Base-by-base conservation (phyloP, 2,888 invertebrate genomes). In the Philaethria dido region DNA sequence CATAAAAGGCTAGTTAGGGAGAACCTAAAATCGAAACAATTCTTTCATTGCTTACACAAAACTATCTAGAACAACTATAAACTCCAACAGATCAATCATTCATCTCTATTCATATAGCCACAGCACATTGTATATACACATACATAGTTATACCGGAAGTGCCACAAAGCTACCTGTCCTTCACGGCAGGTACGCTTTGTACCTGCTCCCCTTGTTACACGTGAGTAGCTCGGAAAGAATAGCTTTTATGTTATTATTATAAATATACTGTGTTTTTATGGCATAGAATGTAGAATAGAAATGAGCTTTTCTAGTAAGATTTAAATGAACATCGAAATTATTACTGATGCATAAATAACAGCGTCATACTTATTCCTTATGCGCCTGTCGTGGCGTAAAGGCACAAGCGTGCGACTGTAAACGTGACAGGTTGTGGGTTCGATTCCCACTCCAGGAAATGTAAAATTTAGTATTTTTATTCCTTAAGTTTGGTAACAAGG, bases 181-280 rank as follows among this genome's bases (percentile, higher is more conserved):
- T 47, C 42, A 64, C 64, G 45, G 44, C 64, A 64, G 64, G 57
- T 57, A 48, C 18, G 44, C 64, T 55, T 64, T 64, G 57, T 64
- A 16, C 44, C 25, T 16, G 50, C 18, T 47, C 57, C 57, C 57
- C 39, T 39, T 48, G 39, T 57, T 25, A 62, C 55, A 47, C 60
- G 45, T 47, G 60, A 60, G 33, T 60, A 60, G 60, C 47, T 45
- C 5, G 57, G 22, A 22, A 18, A 60, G 29, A 60, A 47, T 47
- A 20, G 29, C 60, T 33, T 60, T 60, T 47, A 47, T 60, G 29
- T 44, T 59, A 16, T 44, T 48, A 48, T 48, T 8, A 48, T 48
- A 48, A 22, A 48, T 25, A 48, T 8, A 25, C 6, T 22, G 25
- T 48, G 39, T 25, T 44, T 44, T 44, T 44, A 44, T 44, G 44